Evolutionary conservation across 2,888 invertebrate species (phyloP), one percentile per base, ranked within the genome.

Genomic region (Ypsolopha scabrella): DNA sequence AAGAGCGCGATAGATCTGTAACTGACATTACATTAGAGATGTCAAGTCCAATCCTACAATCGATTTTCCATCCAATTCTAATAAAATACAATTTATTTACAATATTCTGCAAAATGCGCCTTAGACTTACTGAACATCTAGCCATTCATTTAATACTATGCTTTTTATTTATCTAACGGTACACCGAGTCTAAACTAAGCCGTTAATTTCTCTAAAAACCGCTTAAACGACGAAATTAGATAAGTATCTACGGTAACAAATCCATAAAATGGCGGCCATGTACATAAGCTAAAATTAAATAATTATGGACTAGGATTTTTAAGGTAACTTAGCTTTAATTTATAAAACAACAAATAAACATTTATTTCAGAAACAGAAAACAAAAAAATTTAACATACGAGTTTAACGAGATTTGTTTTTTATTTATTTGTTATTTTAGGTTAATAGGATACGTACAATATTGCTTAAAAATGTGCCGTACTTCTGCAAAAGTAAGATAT

Each of bases 281-380:
- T 81, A 82, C 80, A 82, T 62, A 74, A 77, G 73, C 78, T 9
- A 63, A 67, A 72, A 65, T 60, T 60, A 67, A 72, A 72, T 62
- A 60, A 58, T 71, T 76, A 78, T 71, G 72, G 83, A 83, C 83
- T 83, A 83, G 83, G 68, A 62, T 37, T 60, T 68, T 70, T 67
- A 70, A 61, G 82, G 81, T 82, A 81, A 82, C 80, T 68, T 43
- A 24, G 24, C 24, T 24, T 24, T 4, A 24, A 24, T 43, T 43
- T 43, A 43, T 14, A 43, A 24, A 35, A 39, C 10, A 39, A 39
- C 39, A 39, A 11, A 39, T 6, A 39, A 39, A 24, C 24, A 24
- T 24, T 9, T 11, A 39, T 39, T 39, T 9, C 39, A 6, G 10
- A 39, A 39, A 39, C 39, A 11, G 39, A 39, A 11, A 24, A 24